Evolutionary conservation across 2,797 vertebrate genomes (phyloP).

Genomic region (Sorex maritimensis): DNA sequence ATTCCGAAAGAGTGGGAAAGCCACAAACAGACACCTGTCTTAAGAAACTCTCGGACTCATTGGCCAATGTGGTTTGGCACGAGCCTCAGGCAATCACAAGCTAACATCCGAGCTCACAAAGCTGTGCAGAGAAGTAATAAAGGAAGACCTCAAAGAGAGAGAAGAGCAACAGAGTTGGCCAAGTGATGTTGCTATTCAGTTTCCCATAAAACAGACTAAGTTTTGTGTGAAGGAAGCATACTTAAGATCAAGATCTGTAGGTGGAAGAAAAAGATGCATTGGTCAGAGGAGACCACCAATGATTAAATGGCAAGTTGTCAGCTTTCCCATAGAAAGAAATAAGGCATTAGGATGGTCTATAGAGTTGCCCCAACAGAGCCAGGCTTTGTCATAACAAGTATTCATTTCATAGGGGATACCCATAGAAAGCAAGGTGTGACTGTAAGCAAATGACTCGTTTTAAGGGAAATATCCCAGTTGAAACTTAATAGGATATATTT

Average conservation of each 20-base stretch:
- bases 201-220: slow-evolving; percentile 44
- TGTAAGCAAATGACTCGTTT: slow-evolving; percentile 19
- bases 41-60: no score
- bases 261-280: slow-evolving; percentile 35
- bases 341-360: not conserved
- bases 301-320: not conserved
- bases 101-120: no score
- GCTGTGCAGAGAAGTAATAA: no score
- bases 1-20: no score
- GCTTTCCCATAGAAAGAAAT: not conserved
- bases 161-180: no score
- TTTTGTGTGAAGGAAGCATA: slow-evolving; percentile 33
- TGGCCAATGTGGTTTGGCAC: no score
- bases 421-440: not conserved
- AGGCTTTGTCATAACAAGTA: not conserved
- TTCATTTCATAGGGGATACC: not conserved
- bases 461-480: slow-evolving; percentile 8
- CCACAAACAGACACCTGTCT: no score
- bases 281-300: not conserved
- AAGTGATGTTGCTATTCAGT: slow-evolving; percentile 15
- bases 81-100: no score
- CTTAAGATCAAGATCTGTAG: slow-evolving; percentile 18
- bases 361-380: not conserved
- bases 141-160: no score
- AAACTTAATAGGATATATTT: slow-evolving; percentile 28